Evolutionary conservation across 2,888 invertebrate species (phyloP).

Genomic region (Stenurella melanura): DNA sequence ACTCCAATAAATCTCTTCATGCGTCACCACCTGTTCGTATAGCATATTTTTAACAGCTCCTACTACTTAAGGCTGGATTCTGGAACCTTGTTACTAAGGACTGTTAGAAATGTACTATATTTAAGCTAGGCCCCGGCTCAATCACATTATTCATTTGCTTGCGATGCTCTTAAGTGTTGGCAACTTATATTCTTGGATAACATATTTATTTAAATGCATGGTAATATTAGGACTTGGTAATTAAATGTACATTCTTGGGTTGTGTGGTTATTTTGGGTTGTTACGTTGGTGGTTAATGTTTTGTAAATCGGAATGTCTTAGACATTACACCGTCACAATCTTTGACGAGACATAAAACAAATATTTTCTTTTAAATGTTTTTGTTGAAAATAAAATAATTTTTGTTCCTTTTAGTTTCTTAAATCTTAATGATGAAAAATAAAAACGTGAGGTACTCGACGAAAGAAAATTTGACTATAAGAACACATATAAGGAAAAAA

Average conservation of each 20-base stretch:
- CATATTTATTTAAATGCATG: not conserved
- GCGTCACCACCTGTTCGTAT: conserved; percentile 14
- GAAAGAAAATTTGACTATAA: too few relatives aligned
- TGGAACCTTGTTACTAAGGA: not conserved
- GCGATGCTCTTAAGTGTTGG: conserved; percentile 62
- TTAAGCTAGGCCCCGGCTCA: conserved; percentile 57
- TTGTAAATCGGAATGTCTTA: too few relatives aligned
- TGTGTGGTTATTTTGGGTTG: not conserved
- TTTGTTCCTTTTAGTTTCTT: too few relatives aligned
- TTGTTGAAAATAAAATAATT: too few relatives aligned
- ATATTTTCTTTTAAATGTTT: too few relatives aligned
- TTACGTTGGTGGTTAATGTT: not conserved
- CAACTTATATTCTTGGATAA: not conserved
- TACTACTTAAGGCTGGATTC: not conserved
- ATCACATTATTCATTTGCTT: conserved; percentile 70
- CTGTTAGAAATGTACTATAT: conserved; percentile 13
- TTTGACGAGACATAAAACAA: too few relatives aligned
- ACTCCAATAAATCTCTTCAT: not conserved
- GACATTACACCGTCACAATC: too few relatives aligned
- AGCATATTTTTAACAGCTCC: conserved; percentile 23
- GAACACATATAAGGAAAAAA: too few relatives aligned
- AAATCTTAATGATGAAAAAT: too few relatives aligned
- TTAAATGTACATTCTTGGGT: not conserved
- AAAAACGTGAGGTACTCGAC: too few relatives aligned
- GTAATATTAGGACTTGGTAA: not conserved